Conservation (phyloP, 2,113 vertebrate species). For the Coracopsis vasa region DNA sequence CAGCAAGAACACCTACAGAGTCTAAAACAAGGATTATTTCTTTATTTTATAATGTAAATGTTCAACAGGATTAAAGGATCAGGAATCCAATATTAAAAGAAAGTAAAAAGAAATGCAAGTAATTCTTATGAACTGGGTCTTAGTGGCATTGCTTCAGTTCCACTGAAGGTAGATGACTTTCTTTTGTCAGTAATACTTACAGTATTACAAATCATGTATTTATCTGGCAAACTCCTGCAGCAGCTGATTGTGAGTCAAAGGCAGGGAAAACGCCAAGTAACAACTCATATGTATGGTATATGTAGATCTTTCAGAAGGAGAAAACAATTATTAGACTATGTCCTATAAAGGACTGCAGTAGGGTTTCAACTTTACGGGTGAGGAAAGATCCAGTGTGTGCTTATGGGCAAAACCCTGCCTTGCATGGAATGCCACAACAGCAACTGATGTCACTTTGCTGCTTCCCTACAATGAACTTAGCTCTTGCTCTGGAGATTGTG, state of each 20-base stretch:
- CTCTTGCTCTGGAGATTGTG: neutral
- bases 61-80: conserved; percentile 59
- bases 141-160: neutral
- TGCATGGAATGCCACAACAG: neutral
- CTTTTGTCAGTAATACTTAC: neutral
- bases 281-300: neutral
- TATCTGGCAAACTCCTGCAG: neutral
- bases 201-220: conserved; percentile 4
- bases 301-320: neutral
- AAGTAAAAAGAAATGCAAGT: conserved; percentile 26
- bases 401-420: neutral
- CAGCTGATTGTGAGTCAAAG: conserved; percentile 5
- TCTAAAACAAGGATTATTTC: conserved; percentile 19
- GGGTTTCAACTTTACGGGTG: neutral
- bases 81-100: conserved; percentile 36
- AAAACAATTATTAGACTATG: neutral
- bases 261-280: neutral
- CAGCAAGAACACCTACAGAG: neutral
- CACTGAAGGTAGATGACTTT: neutral
- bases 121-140: neutral
- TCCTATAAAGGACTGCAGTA: neutral
- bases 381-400: neutral
- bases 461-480: neutral
- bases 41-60: conserved; percentile 22
- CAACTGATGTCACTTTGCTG: neutral